A percentile compares a stretch with the other conserved stretches of the same genome.
phyloP scores from a whole-genome alignment of 2,888 invertebrate species.

The Epinotia demarniana region DNA sequence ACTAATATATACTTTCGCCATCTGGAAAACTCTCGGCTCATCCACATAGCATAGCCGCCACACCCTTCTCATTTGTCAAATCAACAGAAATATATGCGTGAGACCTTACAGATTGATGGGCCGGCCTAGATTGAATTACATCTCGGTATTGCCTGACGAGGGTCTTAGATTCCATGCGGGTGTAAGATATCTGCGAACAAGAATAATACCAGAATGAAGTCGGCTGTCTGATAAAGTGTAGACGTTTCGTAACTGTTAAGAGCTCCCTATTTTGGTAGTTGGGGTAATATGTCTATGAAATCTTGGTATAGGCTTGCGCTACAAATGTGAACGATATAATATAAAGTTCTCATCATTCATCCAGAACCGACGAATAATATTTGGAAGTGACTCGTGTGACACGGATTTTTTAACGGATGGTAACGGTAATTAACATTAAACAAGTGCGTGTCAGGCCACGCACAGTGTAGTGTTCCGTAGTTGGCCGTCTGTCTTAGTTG shows the following conservation, averaged over 20 bases:
- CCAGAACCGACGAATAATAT: background rate
- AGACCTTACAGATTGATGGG: constrained; percentile 83
- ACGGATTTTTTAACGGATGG: too few relatives aligned
- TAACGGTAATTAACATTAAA: too few relatives aligned
- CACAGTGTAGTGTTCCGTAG: too few relatives aligned
- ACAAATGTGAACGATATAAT: background rate
- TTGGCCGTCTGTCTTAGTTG: too few relatives aligned
- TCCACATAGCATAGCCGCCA: constrained; percentile 63
- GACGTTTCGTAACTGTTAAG: constrained; percentile 52
- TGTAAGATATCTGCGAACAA: constrained; percentile 62
- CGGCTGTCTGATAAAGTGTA: constrained; percentile 63
- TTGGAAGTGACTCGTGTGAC: background rate
- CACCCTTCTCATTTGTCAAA: constrained; percentile 85
- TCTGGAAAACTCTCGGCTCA: constrained; percentile 62
- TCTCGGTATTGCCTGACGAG: constrained; percentile 81
- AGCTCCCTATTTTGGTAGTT: constrained; percentile 37
- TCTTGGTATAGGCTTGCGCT: constrained; percentile 5
- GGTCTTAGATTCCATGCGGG: constrained; percentile 78
- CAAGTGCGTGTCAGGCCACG: too few relatives aligned
- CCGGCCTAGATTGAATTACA: constrained; percentile 83
- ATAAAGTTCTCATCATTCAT: background rate
- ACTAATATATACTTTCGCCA: constrained; percentile 63
- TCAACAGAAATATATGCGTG: constrained; percentile 84
- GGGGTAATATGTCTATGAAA: constrained; percentile 26
- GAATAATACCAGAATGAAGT: constrained; percentile 74